Conservation (phyloP, 2,888 invertebrate species). For the Microctonus aethiopoides region DNA sequence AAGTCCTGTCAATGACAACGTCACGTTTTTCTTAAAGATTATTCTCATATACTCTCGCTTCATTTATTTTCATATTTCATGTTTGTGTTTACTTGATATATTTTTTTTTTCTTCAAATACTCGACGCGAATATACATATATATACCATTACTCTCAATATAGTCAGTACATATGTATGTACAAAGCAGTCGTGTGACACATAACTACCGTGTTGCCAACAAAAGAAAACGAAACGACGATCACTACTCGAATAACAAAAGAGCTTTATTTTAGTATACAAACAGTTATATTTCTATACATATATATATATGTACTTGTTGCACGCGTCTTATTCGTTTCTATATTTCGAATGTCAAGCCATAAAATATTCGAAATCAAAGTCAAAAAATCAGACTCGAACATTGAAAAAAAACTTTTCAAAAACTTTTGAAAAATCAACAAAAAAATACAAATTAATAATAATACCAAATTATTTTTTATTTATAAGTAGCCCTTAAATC, state of each 20-base stretch:
- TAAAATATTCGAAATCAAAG: neutral
- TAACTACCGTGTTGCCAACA: conserved; percentile 14
- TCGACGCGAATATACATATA: neutral
- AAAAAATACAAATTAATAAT: neutral
- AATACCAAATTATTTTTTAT: neutral
- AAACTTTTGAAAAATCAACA: conserved; percentile 6
- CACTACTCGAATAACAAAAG: conserved; percentile 45
- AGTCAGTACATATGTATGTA: neutral
- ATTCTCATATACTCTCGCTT: neutral
- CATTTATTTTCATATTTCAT: neutral
- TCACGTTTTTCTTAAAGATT: neutral
- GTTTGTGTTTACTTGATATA: neutral
- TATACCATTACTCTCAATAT: neutral
- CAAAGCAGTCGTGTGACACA: neutral
- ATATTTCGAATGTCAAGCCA: neutral
- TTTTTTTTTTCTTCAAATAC: neutral
- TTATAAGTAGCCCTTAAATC: too few relatives aligned
- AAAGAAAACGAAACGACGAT: conserved; percentile 28
- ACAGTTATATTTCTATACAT: too few relatives aligned
- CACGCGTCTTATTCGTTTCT: conserved; percentile 32
- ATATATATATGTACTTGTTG: conserved; percentile 43
- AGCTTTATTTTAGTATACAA: neutral
- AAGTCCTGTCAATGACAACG: too few relatives aligned
- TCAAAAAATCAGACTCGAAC: neutral
- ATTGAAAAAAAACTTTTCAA: conserved; percentile 6